Conservation (phyloP, 2,797 vertebrate genomes). For the Botia kubotai region DNA sequence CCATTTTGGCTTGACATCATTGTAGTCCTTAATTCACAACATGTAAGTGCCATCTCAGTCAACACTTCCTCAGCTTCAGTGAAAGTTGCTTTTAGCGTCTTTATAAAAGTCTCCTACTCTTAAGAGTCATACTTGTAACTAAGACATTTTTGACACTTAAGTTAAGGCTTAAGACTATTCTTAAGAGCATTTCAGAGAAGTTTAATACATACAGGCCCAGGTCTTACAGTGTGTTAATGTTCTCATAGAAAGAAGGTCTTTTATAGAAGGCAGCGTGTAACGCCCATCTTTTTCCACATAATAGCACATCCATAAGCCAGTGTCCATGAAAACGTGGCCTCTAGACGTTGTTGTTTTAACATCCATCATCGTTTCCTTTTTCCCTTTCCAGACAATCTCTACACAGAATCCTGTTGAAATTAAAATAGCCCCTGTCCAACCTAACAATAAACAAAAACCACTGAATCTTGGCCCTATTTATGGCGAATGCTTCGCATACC, state of each 20-base stretch:
- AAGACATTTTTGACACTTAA: too few relatives aligned
- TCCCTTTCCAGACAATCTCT: constrained; percentile 77
- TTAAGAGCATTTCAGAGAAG: too few relatives aligned
- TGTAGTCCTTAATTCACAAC: too few relatives aligned
- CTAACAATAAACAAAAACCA: constrained; percentile 65
- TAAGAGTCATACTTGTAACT: too few relatives aligned
- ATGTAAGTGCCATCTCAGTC: too few relatives aligned
- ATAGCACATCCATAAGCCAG: background rate
- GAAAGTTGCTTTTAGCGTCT: too few relatives aligned
- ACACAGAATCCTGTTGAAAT: constrained; percentile 50
- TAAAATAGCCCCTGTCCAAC: constrained; percentile 66
- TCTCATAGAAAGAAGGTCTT: background rate
- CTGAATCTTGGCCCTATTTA: constrained; percentile 66
- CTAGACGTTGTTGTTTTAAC: constrained; percentile 55
- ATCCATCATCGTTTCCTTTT: constrained; percentile 72
- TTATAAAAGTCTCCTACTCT: too few relatives aligned
- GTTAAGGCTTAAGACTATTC: too few relatives aligned
- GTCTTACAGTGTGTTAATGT: background rate
- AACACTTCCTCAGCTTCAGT: too few relatives aligned
- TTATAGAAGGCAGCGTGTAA: background rate
- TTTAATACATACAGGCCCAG: background rate
- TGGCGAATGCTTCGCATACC: constrained; percentile 75
- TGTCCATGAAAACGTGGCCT: constrained; percentile 8
- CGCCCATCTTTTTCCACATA: constrained; percentile 26
- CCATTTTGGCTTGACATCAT: too few relatives aligned